A percentile compares a stretch with the other conserved stretches of the same genome.
Conservation (phyloP, 2,113 vertebrate genomes). For the Tetrax tetrax region DNA sequence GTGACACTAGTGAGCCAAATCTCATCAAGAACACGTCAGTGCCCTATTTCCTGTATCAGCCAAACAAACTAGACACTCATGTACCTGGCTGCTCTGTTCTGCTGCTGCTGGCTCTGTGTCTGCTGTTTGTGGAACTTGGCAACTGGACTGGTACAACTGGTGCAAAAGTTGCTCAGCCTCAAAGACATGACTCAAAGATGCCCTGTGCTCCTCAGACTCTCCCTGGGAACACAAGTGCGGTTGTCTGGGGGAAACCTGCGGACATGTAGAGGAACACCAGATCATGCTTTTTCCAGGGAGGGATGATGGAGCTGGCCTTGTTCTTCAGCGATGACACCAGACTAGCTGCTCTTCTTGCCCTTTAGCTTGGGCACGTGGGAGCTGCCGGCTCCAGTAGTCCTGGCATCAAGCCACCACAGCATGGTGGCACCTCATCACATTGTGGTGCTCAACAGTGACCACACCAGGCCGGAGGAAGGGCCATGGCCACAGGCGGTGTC, state of each 20-base stretch:
- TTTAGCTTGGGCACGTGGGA: not conserved
- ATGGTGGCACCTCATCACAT: not conserved
- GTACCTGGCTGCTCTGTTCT: not conserved
- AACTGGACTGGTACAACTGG: not conserved
- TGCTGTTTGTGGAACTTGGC: not conserved
- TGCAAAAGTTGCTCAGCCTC: not conserved
- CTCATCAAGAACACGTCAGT: not conserved
- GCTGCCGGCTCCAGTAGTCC: not conserved
- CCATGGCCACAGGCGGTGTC: not conserved
- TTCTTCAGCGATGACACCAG: not conserved
- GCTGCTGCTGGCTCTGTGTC: not conserved
- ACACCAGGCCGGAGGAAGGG: not conserved
- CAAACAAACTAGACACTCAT: not conserved
- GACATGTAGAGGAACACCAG: not conserved
- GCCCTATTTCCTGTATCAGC: not conserved
- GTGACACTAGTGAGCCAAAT: not conserved
- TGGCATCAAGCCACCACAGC: not conserved
- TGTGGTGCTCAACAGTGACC: not conserved
- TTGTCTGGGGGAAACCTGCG: not conserved
- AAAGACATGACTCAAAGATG: not conserved
- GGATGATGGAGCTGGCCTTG: not conserved
- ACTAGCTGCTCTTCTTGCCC: not conserved
- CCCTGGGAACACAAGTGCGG: not conserved
- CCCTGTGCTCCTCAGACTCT: not conserved
- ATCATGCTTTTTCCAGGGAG: not conserved